Evolutionary conservation across 2,113 vertebrate genomes (phyloP).

Genomic region (Hemiscyllium ocellatum): DNA sequence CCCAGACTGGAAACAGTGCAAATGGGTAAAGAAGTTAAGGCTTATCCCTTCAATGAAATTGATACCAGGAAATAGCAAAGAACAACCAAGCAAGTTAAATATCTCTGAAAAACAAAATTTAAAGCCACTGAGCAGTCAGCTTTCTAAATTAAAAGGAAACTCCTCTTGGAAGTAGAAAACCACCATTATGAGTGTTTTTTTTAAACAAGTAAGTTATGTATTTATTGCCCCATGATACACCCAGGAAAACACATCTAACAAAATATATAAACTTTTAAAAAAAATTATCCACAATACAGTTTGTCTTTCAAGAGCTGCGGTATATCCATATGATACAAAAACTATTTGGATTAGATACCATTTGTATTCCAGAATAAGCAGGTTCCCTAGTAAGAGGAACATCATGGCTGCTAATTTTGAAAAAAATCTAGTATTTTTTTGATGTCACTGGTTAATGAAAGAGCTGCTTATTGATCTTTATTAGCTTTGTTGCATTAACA

Average conservation of each 20-base stretch:
- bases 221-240: background rate
- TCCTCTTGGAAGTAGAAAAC: background rate
- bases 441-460: background rate
- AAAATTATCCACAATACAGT: background rate
- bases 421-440: background rate
- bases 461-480: background rate
- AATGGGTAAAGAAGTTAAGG: background rate
- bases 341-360: background rate
- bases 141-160: background rate
- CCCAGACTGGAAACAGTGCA: no score
- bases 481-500: background rate
- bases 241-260: background rate
- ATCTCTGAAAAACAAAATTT: background rate
- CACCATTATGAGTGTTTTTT: background rate
- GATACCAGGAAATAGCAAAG: background rate
- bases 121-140: background rate
- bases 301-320: background rate
- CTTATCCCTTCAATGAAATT: background rate
- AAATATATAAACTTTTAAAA: background rate
- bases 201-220: background rate
- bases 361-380: background rate
- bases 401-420: background rate
- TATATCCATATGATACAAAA: background rate
- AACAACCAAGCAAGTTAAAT: background rate
- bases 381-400: background rate